Percentiles rank a stretch among this genome's conserved stretches.
phyloP scores from a whole-genome alignment of 2,797 vertebrate species.

The Coregonus ussuriensis region DNA sequence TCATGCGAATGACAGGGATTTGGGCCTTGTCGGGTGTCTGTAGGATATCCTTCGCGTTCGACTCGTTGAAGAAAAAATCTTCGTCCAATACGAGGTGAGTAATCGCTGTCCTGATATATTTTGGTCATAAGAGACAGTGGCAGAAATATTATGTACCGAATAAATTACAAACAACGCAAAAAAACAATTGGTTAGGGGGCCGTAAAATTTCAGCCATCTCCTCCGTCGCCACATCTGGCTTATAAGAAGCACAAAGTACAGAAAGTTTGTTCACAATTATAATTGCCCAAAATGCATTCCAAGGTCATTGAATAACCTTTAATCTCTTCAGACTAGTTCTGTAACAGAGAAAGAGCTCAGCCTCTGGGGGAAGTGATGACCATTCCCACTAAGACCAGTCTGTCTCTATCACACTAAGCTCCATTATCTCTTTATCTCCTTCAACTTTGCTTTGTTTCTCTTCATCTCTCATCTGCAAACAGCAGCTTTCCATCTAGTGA shows the following conservation, averaged over 20 bases:
- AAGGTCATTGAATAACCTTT: neutral
- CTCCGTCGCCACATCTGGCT: neutral
- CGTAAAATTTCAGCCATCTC: no score
- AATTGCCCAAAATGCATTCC: neutral
- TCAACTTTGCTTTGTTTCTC: neutral
- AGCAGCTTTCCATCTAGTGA: neutral
- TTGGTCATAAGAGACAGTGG: no score
- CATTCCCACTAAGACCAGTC: neutral
- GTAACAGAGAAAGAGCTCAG: neutral
- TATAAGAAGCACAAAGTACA: neutral
- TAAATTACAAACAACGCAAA: no score
- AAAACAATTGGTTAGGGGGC: no score
- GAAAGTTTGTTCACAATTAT: neutral
- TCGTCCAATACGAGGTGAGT: no score
- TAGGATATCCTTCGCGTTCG: no score
- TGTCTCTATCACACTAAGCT: neutral
- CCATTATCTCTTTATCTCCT: neutral
- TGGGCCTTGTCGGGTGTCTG: no score
- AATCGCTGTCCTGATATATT: no score
- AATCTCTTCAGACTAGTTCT: neutral
- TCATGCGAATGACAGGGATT: no score
- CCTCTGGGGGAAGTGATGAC: neutral
- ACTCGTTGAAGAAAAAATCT: no score
- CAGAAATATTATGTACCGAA: no score
- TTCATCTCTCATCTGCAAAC: neutral